Base-by-base conservation (phyloP, 2,797 vertebrate species). In the Enteromius argenteus region DNA sequence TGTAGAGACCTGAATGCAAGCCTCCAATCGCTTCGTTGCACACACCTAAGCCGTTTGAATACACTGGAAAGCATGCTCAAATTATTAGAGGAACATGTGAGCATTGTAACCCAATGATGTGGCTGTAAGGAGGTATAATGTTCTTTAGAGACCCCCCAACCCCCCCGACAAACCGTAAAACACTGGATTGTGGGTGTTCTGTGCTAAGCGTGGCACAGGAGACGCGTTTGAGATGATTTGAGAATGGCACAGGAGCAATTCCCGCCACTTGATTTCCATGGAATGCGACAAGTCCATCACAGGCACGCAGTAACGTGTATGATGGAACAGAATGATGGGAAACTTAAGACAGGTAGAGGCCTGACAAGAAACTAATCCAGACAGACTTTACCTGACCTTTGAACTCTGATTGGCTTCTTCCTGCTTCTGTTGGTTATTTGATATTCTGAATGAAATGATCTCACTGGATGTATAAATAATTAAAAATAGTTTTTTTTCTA, bases 241-340 rank as follows among this genome's bases (percentile, higher is more conserved):
- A 60, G 76, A 85, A 86, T 85, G 32, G 51, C 84, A 85, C 89
- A 44, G 56, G 53, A 71, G 73, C 77, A 53, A 87, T 87, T 81
- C 86, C 73, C 71, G 13, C n/a, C 71, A 56, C 71, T 91, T 90
- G 86, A 23, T 78, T 88, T 80, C 88, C 76, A 79, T 71, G 71
- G 68, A 42, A 75, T 93, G 92, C 94, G 93, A 94, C 93, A 95
- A 94, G 92, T 94, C 89, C 67, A 84, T 78, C 76, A 88, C 73
- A 62, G 51, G 67, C 77, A 73, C 71, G 62, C 37, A 69, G 75
- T 30, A 60, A 80, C 66, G 15, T 80, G 79, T 56, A 69, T 68
- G 64, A 80, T 51, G 62, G 77, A 62, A 69, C 78, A 69, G 66
- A 80, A 37, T 56, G 66, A 80, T 68, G 46, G 66, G 49, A 56